A percentile compares a stretch with the other conserved stretches of the same genome.
Evolutionary conservation across 2,888 invertebrate genomes (phyloP).

Genomic region (Meiosimyza decipiens): DNA sequence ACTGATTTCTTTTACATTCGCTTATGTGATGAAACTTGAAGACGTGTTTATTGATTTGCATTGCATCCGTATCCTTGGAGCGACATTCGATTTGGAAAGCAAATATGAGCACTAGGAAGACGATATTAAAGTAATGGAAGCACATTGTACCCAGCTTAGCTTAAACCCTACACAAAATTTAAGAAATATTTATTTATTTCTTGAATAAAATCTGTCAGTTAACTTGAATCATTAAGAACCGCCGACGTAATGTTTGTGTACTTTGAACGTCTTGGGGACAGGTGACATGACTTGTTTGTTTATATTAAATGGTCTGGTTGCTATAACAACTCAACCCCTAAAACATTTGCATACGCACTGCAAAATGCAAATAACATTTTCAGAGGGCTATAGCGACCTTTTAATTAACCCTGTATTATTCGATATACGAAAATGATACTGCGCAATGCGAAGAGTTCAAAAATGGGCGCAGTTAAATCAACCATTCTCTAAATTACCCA

Average conservation of each 20-base stretch:
- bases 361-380: not conserved
- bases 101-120: conserved; percentile 39
- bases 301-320: conserved; percentile 50
- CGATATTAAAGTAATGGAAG: conserved; percentile 44
- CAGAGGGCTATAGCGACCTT: too few relatives aligned
- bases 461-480: too few relatives aligned
- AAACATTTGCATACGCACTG: not conserved
- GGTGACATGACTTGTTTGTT: conserved; percentile 45
- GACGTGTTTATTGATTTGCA: conserved; percentile 40
- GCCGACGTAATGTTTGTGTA: not conserved
- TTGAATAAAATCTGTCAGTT: conserved; percentile 42
- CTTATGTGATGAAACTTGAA: conserved; percentile 52
- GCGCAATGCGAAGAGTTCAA: too few relatives aligned
- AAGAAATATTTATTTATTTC: not conserved
- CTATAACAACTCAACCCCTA: conserved; percentile 59
- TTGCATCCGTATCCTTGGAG: conserved; percentile 35
- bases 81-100: conserved; percentile 35
- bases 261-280: not conserved
- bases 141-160: conserved; percentile 22
- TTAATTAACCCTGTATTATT: too few relatives aligned
- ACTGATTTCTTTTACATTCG: conserved; percentile 67
- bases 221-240: conserved; percentile 45
- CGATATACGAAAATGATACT: too few relatives aligned
- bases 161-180: not conserved
- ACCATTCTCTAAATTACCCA: too few relatives aligned